phyloP scores from a whole-genome alignment of 2,888 invertebrate species.

The Carabus problematicus region DNA sequence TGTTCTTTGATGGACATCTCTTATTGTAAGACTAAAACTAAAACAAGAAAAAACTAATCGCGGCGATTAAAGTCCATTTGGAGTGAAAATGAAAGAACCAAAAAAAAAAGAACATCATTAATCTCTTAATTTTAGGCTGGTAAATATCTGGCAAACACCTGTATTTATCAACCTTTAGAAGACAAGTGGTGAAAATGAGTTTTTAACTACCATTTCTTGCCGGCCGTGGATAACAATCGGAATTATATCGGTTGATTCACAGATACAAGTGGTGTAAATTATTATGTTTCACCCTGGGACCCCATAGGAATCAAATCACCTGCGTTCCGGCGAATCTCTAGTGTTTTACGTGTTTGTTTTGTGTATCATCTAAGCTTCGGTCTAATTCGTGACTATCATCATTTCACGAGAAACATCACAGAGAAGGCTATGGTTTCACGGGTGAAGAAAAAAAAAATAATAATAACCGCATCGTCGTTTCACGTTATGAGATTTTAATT shows the following conservation, averaged over 20 bases:
- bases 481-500: conserved; percentile 12
- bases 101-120: conserved; percentile 36
- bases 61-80: not conserved
- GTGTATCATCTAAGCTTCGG: conserved; percentile 11
- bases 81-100: conserved; percentile 12
- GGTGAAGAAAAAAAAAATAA: too few relatives aligned
- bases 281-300: too few relatives aligned
- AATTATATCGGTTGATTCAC: conserved; percentile 25
- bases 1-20: too few relatives aligned
- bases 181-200: conserved; percentile 40
- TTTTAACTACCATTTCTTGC: conserved; percentile 28
- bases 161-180: conserved; percentile 33
- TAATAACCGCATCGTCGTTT: not conserved
- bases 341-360: conserved; percentile 32
- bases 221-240: not conserved
- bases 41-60: too few relatives aligned
- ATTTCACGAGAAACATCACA: too few relatives aligned
- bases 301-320: conserved; percentile 14
- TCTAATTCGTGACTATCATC: not conserved
- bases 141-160: conserved; percentile 39
- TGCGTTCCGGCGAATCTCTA: conserved; percentile 12
- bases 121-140: conserved; percentile 36
- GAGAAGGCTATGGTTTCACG: too few relatives aligned
- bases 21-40: too few relatives aligned
- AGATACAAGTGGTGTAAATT: too few relatives aligned